A percentile compares a stretch with the other conserved stretches of the same genome.
Evolutionary conservation across 2,113 vertebrate genomes (phyloP).

Genomic region (Ceuthmochares aereus): DNA sequence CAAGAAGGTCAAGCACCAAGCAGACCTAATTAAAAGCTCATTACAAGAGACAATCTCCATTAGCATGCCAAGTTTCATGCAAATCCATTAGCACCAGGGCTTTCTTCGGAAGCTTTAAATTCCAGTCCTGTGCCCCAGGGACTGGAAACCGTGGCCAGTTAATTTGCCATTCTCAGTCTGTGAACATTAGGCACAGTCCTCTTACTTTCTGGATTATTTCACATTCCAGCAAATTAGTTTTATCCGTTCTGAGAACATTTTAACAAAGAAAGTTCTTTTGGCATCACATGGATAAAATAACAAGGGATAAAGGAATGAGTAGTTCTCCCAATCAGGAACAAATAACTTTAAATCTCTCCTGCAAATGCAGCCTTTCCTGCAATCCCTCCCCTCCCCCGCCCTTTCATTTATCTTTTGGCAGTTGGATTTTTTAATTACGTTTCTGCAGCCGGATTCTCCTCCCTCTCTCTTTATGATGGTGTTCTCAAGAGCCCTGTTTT

Average conservation of each 20-base stretch:
- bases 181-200: constrained; percentile 73
- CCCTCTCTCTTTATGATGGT: constrained; percentile 33
- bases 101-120: constrained; percentile 71
- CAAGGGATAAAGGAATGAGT: constrained; percentile 71
- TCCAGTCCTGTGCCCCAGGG: constrained; percentile 68
- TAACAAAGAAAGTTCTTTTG: constrained; percentile 78
- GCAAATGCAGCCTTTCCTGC: constrained; percentile 72
- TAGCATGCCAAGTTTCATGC: constrained; percentile 76
- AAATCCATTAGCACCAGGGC: constrained; percentile 73
- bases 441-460: constrained; percentile 40
- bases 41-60: constrained; percentile 78
- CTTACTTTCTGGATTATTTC: constrained; percentile 81
- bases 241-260: constrained; percentile 78
- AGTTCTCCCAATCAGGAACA: constrained; percentile 75
- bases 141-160: constrained; percentile 69
- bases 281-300: constrained; percentile 77
- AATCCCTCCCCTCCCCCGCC: constrained; percentile 22
- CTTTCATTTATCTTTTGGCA: constrained; percentile 70
- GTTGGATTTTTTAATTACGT: constrained; percentile 68
- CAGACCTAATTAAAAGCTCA: constrained; percentile 82
- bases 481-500: constrained; percentile 43
- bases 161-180: constrained; percentile 71
- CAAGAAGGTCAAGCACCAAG: constrained; percentile 78
- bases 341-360: constrained; percentile 74
- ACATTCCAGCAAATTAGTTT: constrained; percentile 81